Percentiles rank a stretch among this genome's conserved stretches.
Conservation (phyloP, 2,888 invertebrate genomes). For the Drosophila falleni region DNA sequence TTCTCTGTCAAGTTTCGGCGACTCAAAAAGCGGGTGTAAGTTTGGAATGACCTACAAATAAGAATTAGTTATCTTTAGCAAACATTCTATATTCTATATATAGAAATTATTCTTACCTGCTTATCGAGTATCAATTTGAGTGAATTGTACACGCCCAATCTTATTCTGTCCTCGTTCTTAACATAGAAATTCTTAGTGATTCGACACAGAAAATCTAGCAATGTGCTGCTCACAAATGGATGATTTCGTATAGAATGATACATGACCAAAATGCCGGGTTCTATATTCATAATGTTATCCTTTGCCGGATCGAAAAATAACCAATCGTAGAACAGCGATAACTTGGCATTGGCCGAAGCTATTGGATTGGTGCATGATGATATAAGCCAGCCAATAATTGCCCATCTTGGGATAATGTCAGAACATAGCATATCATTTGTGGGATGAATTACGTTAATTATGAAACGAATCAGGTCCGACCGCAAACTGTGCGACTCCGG, state of each 20-base stretch:
- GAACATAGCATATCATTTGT: slow-evolving; percentile 89
- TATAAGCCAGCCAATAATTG: slow-evolving; percentile 90
- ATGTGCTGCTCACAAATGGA: slow-evolving; percentile 88
- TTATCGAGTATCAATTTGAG: slow-evolving; percentile 87
- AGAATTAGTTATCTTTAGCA: slow-evolving; percentile 7
- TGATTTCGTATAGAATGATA: slow-evolving; percentile 89
- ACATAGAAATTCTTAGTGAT: slow-evolving; percentile 86
- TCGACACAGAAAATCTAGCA: slow-evolving; percentile 89
- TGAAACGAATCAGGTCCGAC: slow-evolving; percentile 89
- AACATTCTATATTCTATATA: background rate
- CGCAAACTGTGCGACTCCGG: slow-evolving; percentile 89
- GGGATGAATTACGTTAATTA: slow-evolving; percentile 90
- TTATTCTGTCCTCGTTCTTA: slow-evolving; percentile 85
- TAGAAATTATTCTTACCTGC: slow-evolving; percentile 87
- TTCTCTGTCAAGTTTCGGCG: slow-evolving; percentile 89
- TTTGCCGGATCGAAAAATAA: slow-evolving; percentile 89
- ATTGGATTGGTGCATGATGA: slow-evolving; percentile 89
- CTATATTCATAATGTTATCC: slow-evolving; percentile 91
- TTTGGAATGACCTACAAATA: slow-evolving; percentile 87
- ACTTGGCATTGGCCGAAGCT: slow-evolving; percentile 89
- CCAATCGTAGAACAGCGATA: slow-evolving; percentile 90
- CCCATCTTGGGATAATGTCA: slow-evolving; percentile 90
- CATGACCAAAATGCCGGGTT: slow-evolving; percentile 90
- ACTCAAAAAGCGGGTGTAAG: slow-evolving; percentile 87
- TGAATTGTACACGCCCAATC: slow-evolving; percentile 86